Base-by-base conservation (phyloP, 2,797 vertebrate species). In the Simalia tracyae region DNA sequence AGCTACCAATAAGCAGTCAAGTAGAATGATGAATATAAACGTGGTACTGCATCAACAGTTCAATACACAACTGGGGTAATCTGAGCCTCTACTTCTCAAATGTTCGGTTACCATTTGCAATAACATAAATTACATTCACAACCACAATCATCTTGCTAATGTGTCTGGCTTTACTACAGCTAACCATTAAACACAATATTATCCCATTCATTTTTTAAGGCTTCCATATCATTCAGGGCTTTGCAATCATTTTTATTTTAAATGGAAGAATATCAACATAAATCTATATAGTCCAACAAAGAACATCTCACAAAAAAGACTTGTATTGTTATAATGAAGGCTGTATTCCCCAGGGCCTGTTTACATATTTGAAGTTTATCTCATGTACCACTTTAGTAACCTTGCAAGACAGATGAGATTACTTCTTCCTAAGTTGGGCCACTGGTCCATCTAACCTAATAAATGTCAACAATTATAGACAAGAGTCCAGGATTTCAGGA, bases 1-100 rank as follows among this genome's bases (percentile, higher is more conserved):
- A 89, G 46, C 57, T 86, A 68, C 36, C 90, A 46, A 57, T 93
- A 91, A 24, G 66, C 81, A 66, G 60, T 42, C 56, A 86, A 90
- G 42, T n/a, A 84, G 59, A 91, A 88, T 36, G 28, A 92, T 85
- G 86, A 92, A 94, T 90, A 60, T 92, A 84, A 94, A 31, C 68
- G 50, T 50, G 5, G 60, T 88, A 19, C 7, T 89, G 3, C 46
- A 50, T 28, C 46, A 94, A 63, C 90, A 90, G 63, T 24, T 92
- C 91, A 92, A 94, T 0, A 68, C n/a, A 92, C 76, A 95, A 60
- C 0, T 93, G 87, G 64, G 90, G 92, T 94, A 95, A 94, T 60
- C 61, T 63, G 89, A n/a, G 17, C 46, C 94, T 95, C 89, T 90
- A 59, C 54, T 93, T 94, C 63, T 63, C n/a, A 92, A 64, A 59